Evolutionary conservation across 2,797 vertebrate genomes (phyloP), one percentile per base, ranked within the genome.

Genomic region (Brachyalestes nurse): DNA sequence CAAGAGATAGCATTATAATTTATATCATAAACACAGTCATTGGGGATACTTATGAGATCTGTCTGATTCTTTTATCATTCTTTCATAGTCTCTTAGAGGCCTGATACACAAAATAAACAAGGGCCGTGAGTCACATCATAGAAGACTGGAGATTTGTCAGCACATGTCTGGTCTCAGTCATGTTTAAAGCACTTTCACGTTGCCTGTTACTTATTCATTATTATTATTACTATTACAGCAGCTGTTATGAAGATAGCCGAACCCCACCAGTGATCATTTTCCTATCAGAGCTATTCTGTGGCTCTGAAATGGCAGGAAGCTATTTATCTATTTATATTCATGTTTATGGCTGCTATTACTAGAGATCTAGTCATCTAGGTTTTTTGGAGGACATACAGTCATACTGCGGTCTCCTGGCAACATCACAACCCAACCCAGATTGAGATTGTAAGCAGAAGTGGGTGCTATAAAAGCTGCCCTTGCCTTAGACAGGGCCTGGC

Each of bases 301-400:
- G 49, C 25, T 21, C 51, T 51, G 51, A 21, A n/a, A 34, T 19
- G 17, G 51, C 4, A n/a, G 51, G 55, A 16, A 21, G 12, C 14
- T 25, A 38, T 78, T 78, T 61, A 45, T 51, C n/a, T 72, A 34
- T 25, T n/a, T 28, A 57, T 67, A 38, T 17, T 19, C 40, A 67
- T 67, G 6, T 60, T 79, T 65, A 67, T 47, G 62, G 34, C 40
- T 23, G 12, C 40, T 38, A 38, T 58, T 62, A 16, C 34, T 45
- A 69, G 16, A 45, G 64, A 12, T 2, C 6, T 28, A 10, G n/a
- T 60, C 2, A 70, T 42, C 25, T 72, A 53, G 21, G 45, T 71
- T 72, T 72, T 72, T 42, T 72, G 25, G 25, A 62, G 67, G 12
- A 4, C 67, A 71, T 23, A 14, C 10, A 23, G 67, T 71, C 45